These are phyloP conservation scores for Bubo bubo DNA, from an alignment of 2,113 vertebrate species.

Conservation along the genomic window DNA sequence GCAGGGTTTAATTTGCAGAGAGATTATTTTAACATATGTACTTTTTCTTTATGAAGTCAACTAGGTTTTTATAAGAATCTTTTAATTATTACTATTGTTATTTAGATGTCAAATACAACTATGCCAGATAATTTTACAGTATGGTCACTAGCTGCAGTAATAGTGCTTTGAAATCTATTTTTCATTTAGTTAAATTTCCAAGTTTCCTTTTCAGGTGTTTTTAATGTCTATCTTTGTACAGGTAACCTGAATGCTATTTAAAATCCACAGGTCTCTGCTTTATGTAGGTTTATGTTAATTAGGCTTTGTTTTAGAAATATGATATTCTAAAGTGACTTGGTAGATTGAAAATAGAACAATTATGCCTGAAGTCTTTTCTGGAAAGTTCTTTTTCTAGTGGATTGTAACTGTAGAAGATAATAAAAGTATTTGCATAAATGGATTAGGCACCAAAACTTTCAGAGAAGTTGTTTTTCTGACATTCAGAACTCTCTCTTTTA, in stretches of 20 bases:
- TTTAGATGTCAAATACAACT: background rate
- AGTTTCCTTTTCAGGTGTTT: background rate
- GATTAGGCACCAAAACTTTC: background rate
- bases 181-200: background rate
- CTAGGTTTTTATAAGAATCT: background rate
- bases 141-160: background rate
- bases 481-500: background rate
- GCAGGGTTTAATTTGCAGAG: background rate
- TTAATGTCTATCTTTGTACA: background rate
- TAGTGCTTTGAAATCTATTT: background rate
- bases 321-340: background rate
- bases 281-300: background rate
- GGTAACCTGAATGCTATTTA: background rate
- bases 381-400: background rate
- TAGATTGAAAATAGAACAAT: background rate
- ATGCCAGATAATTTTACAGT: background rate
- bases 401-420: background rate
- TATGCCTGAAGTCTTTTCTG: background rate
- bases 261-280: background rate
- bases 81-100: background rate
- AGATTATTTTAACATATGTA: background rate
- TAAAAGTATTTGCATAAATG: background rate
- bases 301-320: background rate
- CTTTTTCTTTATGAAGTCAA: background rate
- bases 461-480: background rate